A percentile compares a stretch with the other conserved stretches of the same genome.
These are phyloP conservation scores for Nibea albiflora DNA, from an alignment of 2,113 vertebrate genomes.

Conservation along the genomic window DNA sequence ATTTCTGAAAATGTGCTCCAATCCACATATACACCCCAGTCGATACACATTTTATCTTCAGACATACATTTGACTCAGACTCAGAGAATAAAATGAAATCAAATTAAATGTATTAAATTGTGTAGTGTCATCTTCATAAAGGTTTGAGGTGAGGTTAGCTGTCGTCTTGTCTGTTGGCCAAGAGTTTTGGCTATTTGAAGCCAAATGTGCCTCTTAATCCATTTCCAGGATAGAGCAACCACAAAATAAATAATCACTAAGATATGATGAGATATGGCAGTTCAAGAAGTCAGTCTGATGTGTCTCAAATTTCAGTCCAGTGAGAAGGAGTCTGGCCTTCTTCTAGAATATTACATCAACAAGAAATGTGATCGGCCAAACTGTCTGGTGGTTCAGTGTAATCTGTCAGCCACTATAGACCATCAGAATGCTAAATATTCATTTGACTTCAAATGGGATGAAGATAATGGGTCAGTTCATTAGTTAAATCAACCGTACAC, in stretches of 20 bases:
- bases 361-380: constrained; percentile 19
- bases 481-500: not conserved
- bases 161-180: not conserved
- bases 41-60: not conserved
- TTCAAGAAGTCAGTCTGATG: not conserved
- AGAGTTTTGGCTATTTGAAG: not conserved
- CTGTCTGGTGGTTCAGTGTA: constrained; percentile 4
- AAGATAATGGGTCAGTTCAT: not conserved
- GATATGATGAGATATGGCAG: not conserved
- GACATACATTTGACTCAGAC: not conserved
- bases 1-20: not conserved
- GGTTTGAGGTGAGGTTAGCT: too few relatives aligned
- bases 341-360: constrained; percentile 10
- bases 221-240: not conserved
- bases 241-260: not conserved
- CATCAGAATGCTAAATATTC: not conserved
- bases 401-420: constrained; percentile 13
- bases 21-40: not conserved
- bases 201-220: not conserved
- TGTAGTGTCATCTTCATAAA: too few relatives aligned
- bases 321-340: not conserved
- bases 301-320: constrained; percentile 5
- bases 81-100: not conserved
- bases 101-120: too few relatives aligned
- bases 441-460: not conserved